Evolutionary conservation across 2,113 vertebrate species (phyloP).

Genomic region (Vanacampus margaritifer): DNA sequence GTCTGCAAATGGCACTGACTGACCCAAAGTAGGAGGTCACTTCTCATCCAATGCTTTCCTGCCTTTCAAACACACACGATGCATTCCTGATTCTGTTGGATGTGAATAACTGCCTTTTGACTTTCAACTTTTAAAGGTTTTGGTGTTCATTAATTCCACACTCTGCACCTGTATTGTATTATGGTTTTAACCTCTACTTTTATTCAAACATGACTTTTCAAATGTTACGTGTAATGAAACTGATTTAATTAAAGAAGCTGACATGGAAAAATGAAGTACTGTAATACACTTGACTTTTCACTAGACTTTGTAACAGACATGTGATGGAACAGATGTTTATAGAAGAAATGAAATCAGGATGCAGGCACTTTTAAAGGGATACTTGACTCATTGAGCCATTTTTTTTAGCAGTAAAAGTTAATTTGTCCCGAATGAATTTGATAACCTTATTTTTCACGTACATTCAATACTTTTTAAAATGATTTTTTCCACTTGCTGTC

Average conservation of each 20-base stretch:
- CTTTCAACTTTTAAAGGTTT: conserved; percentile 9
- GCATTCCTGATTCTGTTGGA: conserved; percentile 23
- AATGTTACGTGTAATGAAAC: conserved; percentile 20
- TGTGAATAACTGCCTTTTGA: conserved; percentile 25
- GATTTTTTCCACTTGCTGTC: no score
- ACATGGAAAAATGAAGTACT: not conserved
- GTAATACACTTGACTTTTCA: not conserved
- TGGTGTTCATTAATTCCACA: not conserved
- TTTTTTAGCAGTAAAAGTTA: no score
- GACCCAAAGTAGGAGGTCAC: no score
- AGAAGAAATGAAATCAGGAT: not conserved
- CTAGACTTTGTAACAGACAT: conserved; percentile 13
- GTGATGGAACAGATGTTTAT: not conserved
- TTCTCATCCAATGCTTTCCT: not conserved
- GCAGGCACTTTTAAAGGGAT: conserved; percentile 6
- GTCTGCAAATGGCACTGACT: not conserved
- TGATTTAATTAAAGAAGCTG: conserved; percentile 38
- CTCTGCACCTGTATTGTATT: not conserved
- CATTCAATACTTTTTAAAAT: no score
- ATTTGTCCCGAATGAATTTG: no score
- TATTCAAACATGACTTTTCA: conserved; percentile 5
- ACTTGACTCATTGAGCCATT: no score
- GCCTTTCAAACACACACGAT: conserved; percentile 4
- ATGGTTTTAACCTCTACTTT: not conserved
- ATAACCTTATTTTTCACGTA: no score